A percentile compares a stretch with the other conserved stretches of the same genome.
phyloP scores from a whole-genome alignment of 1,140 invertebrate species.

The Euura saliciscinereae region DNA sequence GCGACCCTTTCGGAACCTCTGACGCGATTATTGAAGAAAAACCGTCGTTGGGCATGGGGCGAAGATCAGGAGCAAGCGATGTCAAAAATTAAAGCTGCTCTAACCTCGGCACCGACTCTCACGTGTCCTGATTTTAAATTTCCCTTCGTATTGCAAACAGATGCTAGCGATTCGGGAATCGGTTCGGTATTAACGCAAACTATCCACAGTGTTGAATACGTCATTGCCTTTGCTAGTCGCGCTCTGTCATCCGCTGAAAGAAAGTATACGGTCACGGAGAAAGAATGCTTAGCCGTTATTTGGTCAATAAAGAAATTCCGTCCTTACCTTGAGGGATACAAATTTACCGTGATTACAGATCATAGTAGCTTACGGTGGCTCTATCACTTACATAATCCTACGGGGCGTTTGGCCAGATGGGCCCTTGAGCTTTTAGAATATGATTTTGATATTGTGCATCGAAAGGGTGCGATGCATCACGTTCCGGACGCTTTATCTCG shows the following conservation, averaged over 20 bases:
- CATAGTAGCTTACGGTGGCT: slow-evolving; percentile 53
- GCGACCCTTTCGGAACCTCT: too few species aligned
- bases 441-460: slow-evolving; percentile 13
- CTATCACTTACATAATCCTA: not conserved
- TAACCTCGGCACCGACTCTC: slow-evolving; percentile 10
- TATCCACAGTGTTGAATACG: not conserved
- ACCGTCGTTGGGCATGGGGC: too few species aligned
- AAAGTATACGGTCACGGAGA: not conserved
- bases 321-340: slow-evolving; percentile 45
- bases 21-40: too few species aligned
- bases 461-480: slow-evolving; percentile 16
- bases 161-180: slow-evolving; percentile 17
- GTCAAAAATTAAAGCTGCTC: too few species aligned
- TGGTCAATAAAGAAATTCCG: slow-evolving; percentile 30
- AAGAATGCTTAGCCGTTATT: slow-evolving; percentile 19
- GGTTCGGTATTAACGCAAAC: slow-evolving; percentile 6
- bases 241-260: not conserved
- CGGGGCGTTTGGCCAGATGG: slow-evolving; percentile 16
- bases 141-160: slow-evolving; percentile 15
- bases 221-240: slow-evolving; percentile 1
- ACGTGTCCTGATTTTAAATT: not conserved
- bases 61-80: slow-evolving; percentile 16
- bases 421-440: slow-evolving; percentile 16
- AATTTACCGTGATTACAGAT: slow-evolving; percentile 55
- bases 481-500: slow-evolving; percentile 16